Base-by-base conservation (phyloP, 1,140 invertebrate genomes). In the Pomacea maculata region DNA sequence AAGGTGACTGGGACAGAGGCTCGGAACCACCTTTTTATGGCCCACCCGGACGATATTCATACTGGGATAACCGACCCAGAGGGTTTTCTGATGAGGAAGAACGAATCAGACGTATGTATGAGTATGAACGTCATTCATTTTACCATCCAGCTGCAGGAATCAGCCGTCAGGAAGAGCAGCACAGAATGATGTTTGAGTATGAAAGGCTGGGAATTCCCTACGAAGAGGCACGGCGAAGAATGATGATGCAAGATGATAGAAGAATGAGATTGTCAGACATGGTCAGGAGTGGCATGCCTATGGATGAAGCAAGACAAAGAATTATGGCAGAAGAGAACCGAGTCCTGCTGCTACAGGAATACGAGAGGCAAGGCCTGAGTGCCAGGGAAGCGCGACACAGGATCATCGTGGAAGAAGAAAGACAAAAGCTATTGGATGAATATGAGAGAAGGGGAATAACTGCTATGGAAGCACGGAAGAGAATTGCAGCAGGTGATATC, bases 351-450 rank as follows among this genome's bases (percentile, higher is more conserved):
- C 19, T 71, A 21, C 45, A 54, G 52, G 77, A 68, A 52, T 78
- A 71, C 25, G 77, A 71, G 67, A 17, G 77, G 52, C 65, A 78
- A 21, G 77, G 77, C 11, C 77, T 78, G 65, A 54, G 65, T 9
- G 34, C 67, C 15, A 64, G 54, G 54, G 77, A 78, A 70, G 77
- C 77, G 34, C 52, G 54, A 55, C 70, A 67, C 65, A 68, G 67
- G 54, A 54, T 78, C 7, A 64, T 78, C 14, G 77, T 78, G 64
- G 77, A 78, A 52, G 77, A 78, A 65, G 65, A 78, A 52, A 78
- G 77, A 34, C 54, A n/a, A 45, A 70, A 71, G n/a, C 67, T 78
- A 52, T 57, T 78, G 25, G 77, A 78, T 54, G 77, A 78, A 15
- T 78, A 71, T 29, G 77, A 78, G 45, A 17, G 67, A 54, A 34